phyloP scores from a whole-genome alignment of 1,140 invertebrate species.

The Samia ricini region DNA sequence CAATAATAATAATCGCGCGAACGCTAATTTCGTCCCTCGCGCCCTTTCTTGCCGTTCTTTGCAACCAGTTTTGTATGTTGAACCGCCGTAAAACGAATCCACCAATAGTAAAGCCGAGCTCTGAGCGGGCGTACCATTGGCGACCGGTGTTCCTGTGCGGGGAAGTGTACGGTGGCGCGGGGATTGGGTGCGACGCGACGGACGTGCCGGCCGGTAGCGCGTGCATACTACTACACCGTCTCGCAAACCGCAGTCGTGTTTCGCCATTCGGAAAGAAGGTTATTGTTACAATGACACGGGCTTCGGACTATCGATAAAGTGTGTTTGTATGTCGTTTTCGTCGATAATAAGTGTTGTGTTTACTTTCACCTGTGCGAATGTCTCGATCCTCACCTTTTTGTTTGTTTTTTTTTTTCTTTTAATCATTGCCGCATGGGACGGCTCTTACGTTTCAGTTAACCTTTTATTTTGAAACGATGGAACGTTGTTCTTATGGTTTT shows the following conservation, averaged over 20 bases:
- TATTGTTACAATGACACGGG: slow-evolving; percentile 70
- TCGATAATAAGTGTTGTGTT: slow-evolving; percentile 76
- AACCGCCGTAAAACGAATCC: slow-evolving; percentile 62
- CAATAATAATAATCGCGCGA: slow-evolving; percentile 67
- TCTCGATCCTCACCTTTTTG: slow-evolving; percentile 73
- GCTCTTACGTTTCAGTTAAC: slow-evolving; percentile 73
- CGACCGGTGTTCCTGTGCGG: slow-evolving; percentile 53
- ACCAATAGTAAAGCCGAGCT: slow-evolving; percentile 47
- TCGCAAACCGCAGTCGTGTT: slow-evolving; percentile 71
- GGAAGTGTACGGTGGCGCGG: slow-evolving; percentile 37
- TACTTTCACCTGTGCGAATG: slow-evolving; percentile 77
- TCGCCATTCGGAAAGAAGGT: slow-evolving; percentile 70
- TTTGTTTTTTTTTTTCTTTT: slow-evolving; percentile 74
- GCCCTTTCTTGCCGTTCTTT: slow-evolving; percentile 68
- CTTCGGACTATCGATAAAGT: slow-evolving; percentile 74
- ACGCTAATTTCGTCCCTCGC: slow-evolving; percentile 71
- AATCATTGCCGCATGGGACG: slow-evolving; percentile 73
- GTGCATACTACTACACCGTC: slow-evolving; percentile 32
- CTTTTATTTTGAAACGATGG: slow-evolving; percentile 77
- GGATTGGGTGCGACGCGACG: slow-evolving; percentile 52
- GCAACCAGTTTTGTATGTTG: slow-evolving; percentile 75
- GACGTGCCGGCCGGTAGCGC: slow-evolving; percentile 39
- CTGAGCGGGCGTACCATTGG: slow-evolving; percentile 66
- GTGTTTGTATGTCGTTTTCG: slow-evolving; percentile 77
- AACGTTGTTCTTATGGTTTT: slow-evolving; percentile 77